Percentiles rank a stretch among this genome's conserved stretches.
Evolutionary conservation across 2,888 invertebrate species (phyloP).

Genomic region (Blastobasis adustella): DNA sequence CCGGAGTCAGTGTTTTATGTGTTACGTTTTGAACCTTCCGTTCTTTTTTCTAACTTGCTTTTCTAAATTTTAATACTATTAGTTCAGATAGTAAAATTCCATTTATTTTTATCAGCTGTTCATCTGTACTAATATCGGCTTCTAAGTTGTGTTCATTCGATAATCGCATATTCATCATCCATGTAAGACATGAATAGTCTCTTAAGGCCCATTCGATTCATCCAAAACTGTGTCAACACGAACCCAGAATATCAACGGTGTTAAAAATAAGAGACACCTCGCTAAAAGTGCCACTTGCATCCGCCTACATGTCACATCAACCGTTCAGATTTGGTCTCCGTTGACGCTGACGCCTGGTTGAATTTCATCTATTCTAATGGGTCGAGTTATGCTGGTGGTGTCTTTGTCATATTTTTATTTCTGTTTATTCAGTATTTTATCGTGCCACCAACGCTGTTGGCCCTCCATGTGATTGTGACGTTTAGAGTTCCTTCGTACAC

Average conservation of each 20-base stretch:
- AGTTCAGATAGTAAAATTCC: no score
- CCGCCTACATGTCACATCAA: conserved; percentile 17
- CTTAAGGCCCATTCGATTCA: background rate
- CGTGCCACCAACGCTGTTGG: conserved; percentile 39
- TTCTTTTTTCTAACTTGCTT: no score
- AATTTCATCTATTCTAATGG: conserved; percentile 4
- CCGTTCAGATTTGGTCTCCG: conserved; percentile 15
- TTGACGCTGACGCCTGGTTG: background rate
- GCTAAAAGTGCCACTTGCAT: conserved; percentile 23
- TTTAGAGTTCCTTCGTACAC: conserved; percentile 32
- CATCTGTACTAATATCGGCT: no score
- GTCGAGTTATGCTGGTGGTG: conserved; percentile 15
- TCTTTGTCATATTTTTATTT: conserved; percentile 24
- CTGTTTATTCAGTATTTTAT: conserved; percentile 35
- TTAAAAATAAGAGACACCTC: conserved; percentile 21
- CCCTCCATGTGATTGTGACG: conserved; percentile 41
- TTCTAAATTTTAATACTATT: no score
- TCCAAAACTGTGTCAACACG: conserved; percentile 29
- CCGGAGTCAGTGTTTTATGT: conserved; percentile 41
- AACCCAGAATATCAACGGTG: conserved; percentile 29
- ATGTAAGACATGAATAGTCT: no score
- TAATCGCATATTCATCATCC: no score
- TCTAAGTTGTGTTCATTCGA: no score
- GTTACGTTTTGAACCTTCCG: conserved; percentile 5
- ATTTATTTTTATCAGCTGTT: no score